Percentiles rank a stretch among this genome's conserved stretches.
Evolutionary conservation across 1,140 invertebrate genomes (phyloP).

Genomic region (Pogonus chalceus): DNA sequence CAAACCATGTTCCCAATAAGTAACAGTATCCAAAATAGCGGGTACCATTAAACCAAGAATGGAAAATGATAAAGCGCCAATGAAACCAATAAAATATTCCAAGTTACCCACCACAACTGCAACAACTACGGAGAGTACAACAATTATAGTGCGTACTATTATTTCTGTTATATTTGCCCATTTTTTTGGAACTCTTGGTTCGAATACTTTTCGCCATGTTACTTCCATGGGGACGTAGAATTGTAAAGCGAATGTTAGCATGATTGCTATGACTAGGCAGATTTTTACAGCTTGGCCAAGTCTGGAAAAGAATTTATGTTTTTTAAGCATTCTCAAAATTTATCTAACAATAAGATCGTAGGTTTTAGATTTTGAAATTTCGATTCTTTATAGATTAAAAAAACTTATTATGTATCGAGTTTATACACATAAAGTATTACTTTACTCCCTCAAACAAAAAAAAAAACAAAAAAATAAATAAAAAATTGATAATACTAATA

Average conservation of each 20-base stretch:
- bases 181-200: constrained; percentile 37
- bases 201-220: constrained; percentile 44
- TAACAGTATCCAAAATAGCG: constrained; percentile 69
- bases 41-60: constrained; percentile 75
- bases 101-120: constrained; percentile 68
- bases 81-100: constrained; percentile 75
- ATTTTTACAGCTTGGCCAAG: constrained; percentile 68
- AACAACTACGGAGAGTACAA: constrained; percentile 54
- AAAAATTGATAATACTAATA: no score
- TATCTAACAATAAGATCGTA: no score
- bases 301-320: no score
- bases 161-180: constrained; percentile 56
- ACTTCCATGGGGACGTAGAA: constrained; percentile 80
- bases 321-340: no score
- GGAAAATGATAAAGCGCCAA: constrained; percentile 82
- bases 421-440: no score
- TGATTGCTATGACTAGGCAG: constrained; percentile 75
- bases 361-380: no score
- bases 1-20: constrained; percentile 49
- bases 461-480: no score
- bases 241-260: constrained; percentile 82
- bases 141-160: constrained; percentile 45
- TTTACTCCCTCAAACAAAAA: no score
- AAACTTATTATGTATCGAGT: no score
- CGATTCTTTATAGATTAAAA: no score